Evolutionary conservation across 2,797 vertebrate genomes (phyloP), one percentile per base, ranked within the genome.

Genomic region (Microctenopoma lineatum): DNA sequence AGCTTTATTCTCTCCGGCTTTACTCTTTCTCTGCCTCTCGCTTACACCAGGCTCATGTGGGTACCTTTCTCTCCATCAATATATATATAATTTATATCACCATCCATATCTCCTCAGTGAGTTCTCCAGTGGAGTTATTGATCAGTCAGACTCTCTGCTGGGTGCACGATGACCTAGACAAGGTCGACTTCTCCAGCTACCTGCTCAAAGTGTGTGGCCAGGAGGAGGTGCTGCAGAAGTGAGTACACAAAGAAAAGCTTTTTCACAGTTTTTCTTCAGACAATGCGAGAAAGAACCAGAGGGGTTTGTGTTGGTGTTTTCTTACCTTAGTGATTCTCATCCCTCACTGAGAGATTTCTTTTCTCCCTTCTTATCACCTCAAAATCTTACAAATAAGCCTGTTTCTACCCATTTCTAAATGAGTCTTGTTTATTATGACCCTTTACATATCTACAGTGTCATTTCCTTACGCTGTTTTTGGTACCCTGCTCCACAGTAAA

Each of bases 131-230:
- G 75, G 97, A 99, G 90, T 90, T 99, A 80, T 86, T 99, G 78
- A 97, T 99, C 90, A 97, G 98, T 92, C 98, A 99, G 91, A 98
- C 98, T 25, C 94, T 99, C 70, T 99, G 98, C 84, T 99, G 98
- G 97, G 96, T 96, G 45, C 97, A 99, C 7, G 97, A 99, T 85
- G 97, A 99, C 89, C 93, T 99, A 89, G 97, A 96, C 89, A 94
- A 96, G 91, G 95, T 99, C 73, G 96, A 99, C 87, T 96, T 97
- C 87, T 93, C 94, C 92, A 97, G 95, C 90, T 97, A 99, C 80
- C 88, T 98, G 91, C 94, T 99, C 79, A 99, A 98, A 93, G 96
- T 99, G 79, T 99, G 96, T 61, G 98, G 98, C 68, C 95, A 94
- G 80, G 96, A 99, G 76, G 97, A 98, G 86, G 96, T 97, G 66